Base-by-base conservation (phyloP, 2,888 invertebrate species). In the Melanotus villosus region DNA sequence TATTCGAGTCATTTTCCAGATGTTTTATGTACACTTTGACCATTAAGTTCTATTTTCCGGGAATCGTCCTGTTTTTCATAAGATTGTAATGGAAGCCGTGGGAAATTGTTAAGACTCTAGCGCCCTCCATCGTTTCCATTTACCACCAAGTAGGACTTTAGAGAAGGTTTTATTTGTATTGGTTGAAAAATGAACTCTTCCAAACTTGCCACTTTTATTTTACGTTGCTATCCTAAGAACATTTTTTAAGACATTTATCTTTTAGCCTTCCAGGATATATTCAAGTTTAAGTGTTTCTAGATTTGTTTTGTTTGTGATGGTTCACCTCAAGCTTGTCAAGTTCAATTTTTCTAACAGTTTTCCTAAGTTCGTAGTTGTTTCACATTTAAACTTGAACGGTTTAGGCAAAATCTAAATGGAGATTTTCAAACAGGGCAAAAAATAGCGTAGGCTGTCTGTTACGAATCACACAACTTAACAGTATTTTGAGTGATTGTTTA, bases 111-210 rank as follows among this genome's bases (percentile, higher is more conserved):
- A 36, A 62, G 50, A 36, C 50, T 34, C 21, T 36, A 30, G 30
- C 60, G 38, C 38, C 38, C 38, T 38, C 50, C 26, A 23, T 45
- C 59, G 59, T 45, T 62, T 62, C 62, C 52, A 52, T 62, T 62
- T 62, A 62, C 62, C 19, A 62, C 36, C 64, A 54, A 38, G 41
- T 63, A 56, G 26, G 52, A 64, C 41, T 64, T 62, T 52, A 62
- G 32, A 64, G 34, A 56, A 43, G 54, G 54, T 64, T 64, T 64
- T 64, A 56, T 56, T 64, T 67, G 70, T 63, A 66, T 57, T 63
- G 59, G 62, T 73, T 77, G 77, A 78, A 78, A 78, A 78, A 78
- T 78, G 76, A 72, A 76, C 78, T 76, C 76, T 73, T 75, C 76
- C 67, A 69, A 74, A 76, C 74, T 76, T 74, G 74, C 75, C 76